These are phyloP conservation scores for Drosophila prosaltans DNA, from an alignment of 1,140 invertebrate genomes.

Conservation along the genomic window DNA sequence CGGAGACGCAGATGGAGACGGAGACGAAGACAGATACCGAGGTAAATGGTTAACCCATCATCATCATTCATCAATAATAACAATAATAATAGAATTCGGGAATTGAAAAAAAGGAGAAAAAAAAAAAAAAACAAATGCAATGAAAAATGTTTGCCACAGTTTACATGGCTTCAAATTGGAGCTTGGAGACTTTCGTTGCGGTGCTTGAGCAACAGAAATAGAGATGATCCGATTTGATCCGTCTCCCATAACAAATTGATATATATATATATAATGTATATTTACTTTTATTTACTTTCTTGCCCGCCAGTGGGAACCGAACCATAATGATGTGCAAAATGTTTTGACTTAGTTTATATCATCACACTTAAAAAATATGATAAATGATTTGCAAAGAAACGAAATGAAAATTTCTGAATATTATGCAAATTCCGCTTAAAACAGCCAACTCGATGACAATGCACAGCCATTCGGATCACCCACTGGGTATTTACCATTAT, in stretches of 20 bases:
- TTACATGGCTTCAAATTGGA: slow-evolving; percentile 27
- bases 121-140: slow-evolving; percentile 32
- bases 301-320: slow-evolving; percentile 29
- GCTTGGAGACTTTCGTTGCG: slow-evolving; percentile 48
- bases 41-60: slow-evolving; percentile 44
- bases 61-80: slow-evolving; percentile 51
- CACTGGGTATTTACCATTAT: slow-evolving; percentile 37
- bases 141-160: slow-evolving; percentile 66
- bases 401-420: neutral
- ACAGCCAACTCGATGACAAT: slow-evolving; percentile 53
- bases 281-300: neutral
- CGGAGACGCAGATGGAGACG: slow-evolving; percentile 14
- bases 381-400: slow-evolving; percentile 28
- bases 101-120: slow-evolving; percentile 17
- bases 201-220: slow-evolving; percentile 15
- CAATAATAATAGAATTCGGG: slow-evolving; percentile 69
- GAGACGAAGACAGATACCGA: neutral
- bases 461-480: slow-evolving; percentile 43
- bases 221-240: slow-evolving; percentile 14
- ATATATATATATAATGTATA: slow-evolving; percentile 7
- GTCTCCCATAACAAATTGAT: slow-evolving; percentile 53
- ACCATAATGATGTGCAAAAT: slow-evolving; percentile 50
- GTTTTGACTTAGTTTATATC: slow-evolving; percentile 27
- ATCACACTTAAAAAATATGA: slow-evolving; percentile 36
- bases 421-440: slow-evolving; percentile 19